Conservation (phyloP, 2,797 vertebrate genomes). For the Sphenopsis melanotis region DNA sequence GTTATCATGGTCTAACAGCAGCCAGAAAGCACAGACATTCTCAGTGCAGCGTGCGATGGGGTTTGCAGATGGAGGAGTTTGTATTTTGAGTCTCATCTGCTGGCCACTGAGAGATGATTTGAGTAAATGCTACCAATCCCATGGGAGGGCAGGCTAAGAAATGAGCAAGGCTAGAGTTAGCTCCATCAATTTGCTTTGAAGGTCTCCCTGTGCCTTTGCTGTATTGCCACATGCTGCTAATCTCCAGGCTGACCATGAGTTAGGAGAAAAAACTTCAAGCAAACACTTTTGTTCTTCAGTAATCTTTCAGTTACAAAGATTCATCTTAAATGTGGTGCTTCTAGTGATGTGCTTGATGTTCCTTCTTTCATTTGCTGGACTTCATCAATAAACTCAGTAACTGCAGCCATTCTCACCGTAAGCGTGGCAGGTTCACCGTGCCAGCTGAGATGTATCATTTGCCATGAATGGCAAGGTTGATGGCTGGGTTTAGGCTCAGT, state of each 20-base stretch:
- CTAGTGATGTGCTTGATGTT: background rate
- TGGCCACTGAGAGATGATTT: background rate
- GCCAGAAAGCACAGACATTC: background rate
- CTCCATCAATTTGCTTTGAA: background rate
- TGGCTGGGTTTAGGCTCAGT: constrained; percentile 41
- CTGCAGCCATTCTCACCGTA: background rate
- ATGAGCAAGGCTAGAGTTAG: background rate
- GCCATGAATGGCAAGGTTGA: constrained; percentile 6
- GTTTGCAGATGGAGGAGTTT: background rate
- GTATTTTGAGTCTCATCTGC: background rate
- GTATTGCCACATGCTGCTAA: background rate
- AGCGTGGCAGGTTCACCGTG: constrained; percentile 26
- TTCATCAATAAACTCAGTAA: constrained; percentile 3
- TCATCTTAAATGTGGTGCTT: background rate
- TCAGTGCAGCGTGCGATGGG: background rate
- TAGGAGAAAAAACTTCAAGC: background rate
- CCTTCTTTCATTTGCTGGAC: constrained; percentile 24
- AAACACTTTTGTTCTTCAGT: constrained; percentile 3
- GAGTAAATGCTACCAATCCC: background rate
- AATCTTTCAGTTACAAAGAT: background rate
- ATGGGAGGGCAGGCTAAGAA: background rate
- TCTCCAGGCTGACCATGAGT: background rate
- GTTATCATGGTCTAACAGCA: background rate
- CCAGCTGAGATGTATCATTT: constrained; percentile 20
- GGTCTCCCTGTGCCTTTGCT: background rate